A percentile compares a stretch with the other conserved stretches of the same genome.
These are phyloP conservation scores for Sapajus apella DNA, from an alignment of 2,113 vertebrate species.

Conservation along the genomic window DNA sequence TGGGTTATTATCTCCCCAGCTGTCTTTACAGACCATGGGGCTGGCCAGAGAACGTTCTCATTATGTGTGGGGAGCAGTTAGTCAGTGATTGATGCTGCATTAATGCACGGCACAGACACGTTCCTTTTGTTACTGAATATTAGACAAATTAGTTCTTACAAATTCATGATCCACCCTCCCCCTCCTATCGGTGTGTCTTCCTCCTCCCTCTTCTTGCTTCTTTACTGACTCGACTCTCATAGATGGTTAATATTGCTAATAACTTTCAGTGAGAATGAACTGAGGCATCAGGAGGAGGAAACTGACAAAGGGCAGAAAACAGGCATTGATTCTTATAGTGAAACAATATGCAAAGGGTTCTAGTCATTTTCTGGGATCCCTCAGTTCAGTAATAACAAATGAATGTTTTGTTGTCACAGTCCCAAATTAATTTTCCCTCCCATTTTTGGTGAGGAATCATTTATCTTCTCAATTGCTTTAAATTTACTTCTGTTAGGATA, in stretches of 20 bases:
- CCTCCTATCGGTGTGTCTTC: background rate
- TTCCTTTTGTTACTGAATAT: slow-evolving; percentile 89
- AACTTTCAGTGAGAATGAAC: slow-evolving; percentile 74
- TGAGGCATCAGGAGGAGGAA: slow-evolving; percentile 33
- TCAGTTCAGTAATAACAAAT: slow-evolving; percentile 81
- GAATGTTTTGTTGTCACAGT: slow-evolving; percentile 80
- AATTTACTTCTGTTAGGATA: slow-evolving; percentile 73
- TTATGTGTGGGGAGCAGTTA: slow-evolving; percentile 85
- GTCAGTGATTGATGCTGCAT: slow-evolving; percentile 89
- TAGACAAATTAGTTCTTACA: slow-evolving; percentile 91
- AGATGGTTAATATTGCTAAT: slow-evolving; percentile 82
- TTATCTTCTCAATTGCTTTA: slow-evolving; percentile 80
- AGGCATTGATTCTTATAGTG: slow-evolving; percentile 38
- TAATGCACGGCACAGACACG: slow-evolving; percentile 82
- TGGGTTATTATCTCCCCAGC: slow-evolving; percentile 78
- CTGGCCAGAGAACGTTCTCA: slow-evolving; percentile 84
- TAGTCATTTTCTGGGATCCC: slow-evolving; percentile 51
- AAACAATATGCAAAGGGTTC: slow-evolving; percentile 52
- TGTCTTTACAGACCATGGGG: slow-evolving; percentile 79
- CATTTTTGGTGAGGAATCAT: slow-evolving; percentile 74
- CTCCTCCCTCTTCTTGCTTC: background rate
- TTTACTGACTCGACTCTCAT: slow-evolving; percentile 45
- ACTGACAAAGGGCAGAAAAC: slow-evolving; percentile 67
- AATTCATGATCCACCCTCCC: slow-evolving; percentile 79
- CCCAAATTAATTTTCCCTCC: slow-evolving; percentile 80